A percentile compares a stretch with the other conserved stretches of the same genome.
phyloP scores from a whole-genome alignment of 2,797 vertebrate genomes.

The Phoeniculus purpureus region DNA sequence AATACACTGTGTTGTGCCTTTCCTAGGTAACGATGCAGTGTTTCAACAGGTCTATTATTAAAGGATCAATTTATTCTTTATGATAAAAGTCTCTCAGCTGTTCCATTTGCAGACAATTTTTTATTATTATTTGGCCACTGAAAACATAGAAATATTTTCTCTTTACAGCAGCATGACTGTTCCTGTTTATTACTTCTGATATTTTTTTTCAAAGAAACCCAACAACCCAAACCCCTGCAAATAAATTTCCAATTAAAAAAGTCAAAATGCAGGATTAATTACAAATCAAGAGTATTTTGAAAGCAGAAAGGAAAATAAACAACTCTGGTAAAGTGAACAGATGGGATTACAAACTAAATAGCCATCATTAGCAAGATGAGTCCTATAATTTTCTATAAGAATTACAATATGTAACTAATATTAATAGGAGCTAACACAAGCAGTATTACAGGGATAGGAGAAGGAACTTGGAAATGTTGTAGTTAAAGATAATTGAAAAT shows the following conservation, averaged over 20 bases:
- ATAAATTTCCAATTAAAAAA: background rate
- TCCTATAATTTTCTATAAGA: conserved; percentile 57
- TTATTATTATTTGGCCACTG: background rate
- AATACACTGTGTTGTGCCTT: background rate
- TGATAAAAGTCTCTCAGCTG: background rate
- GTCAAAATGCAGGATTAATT: conserved; percentile 19
- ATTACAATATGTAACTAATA: conserved; percentile 45
- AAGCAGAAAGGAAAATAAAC: conserved; percentile 48
- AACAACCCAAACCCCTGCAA: background rate
- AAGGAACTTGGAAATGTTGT: background rate
- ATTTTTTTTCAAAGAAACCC: background rate
- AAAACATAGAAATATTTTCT: background rate
- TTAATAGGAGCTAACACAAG: conserved; percentile 20
- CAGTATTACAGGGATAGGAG: background rate
- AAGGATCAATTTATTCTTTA: background rate
- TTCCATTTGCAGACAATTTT: background rate
- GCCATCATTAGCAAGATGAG: conserved; percentile 34
- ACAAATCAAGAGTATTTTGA: conserved; percentile 25
- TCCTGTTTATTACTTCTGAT: background rate
- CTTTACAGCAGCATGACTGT: background rate
- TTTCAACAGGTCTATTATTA: background rate
- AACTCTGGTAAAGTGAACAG: conserved; percentile 38
- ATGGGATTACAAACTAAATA: conserved; percentile 46
- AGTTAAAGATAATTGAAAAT: background rate
- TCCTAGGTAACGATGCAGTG: background rate